Base-by-base conservation (phyloP, 1,140 invertebrate genomes). In the Zaprionus nigranus region DNA sequence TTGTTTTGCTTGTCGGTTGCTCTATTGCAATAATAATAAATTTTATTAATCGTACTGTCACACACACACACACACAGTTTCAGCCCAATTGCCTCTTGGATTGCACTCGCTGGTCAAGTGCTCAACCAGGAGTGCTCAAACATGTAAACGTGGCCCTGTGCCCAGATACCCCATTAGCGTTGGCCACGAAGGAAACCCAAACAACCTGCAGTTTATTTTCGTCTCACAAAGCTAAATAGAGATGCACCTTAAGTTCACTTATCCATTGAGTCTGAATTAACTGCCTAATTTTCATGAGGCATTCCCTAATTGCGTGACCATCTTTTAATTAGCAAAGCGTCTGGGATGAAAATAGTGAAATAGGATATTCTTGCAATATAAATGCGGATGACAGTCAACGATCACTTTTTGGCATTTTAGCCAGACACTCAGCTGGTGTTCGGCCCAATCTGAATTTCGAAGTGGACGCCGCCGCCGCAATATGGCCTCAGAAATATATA, bases 11-110 rank as follows among this genome's bases (percentile, higher is more conserved):
- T 36, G 75, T 51, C 36, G 15, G 17, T 68, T 76, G 71, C 78
- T 71, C 81, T 90, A 90, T 90, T 85, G 72, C 85, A 79, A 82
- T 85, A 86, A 90, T 90, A 90, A 90, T 90, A 90, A 90, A 90
- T 90, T 90, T 79, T 90, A 90, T 85, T 90, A 90, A 90, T 90
- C 85, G 82, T 30, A 69, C 85, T 81, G 81, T 79, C 85, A 78
- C 75, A 77, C 26, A 63, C 51, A 60, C 60, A 71, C 49, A 57
- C 17, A 20, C 22, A 36, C 12, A 69, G 15, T 30, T 17, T 13
- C 20, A 6, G 40, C 51, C 12, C 22, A 69, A 9, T 9, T 17
- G 40, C n/a, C 40, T 46, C 12, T n/a, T 5, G 38, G 15, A 12
- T 38, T 38, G 13, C 40, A 17, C 34, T 53, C 60, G 38, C 61